phyloP scores from a whole-genome alignment of 2,113 vertebrate genomes.

The Nannobrachium achirus region DNA sequence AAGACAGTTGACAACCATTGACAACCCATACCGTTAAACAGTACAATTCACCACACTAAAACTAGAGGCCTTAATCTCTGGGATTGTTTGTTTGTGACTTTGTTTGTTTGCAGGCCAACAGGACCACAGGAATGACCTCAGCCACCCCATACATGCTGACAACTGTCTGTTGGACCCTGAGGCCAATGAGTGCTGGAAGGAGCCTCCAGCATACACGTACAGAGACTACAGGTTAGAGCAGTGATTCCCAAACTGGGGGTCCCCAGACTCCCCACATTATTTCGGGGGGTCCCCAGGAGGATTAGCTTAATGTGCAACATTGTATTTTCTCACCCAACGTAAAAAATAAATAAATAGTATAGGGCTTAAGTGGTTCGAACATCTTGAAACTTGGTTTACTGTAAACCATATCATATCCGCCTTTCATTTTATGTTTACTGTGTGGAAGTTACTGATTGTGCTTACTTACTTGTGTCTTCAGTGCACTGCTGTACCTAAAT shows the following conservation, averaged over 20 bases:
- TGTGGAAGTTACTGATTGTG: neutral
- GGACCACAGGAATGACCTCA: constrained; percentile 93
- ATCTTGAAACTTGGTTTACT: neutral
- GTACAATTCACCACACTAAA: too few relatives aligned
- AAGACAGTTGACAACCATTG: too few relatives aligned
- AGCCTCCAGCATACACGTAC: constrained; percentile 94
- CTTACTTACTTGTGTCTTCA: constrained; percentile 50
- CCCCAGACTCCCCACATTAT: too few relatives aligned
- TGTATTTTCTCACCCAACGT: too few relatives aligned
- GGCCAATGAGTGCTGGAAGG: constrained; percentile 96
- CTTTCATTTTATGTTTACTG: neutral
- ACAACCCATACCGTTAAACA: too few relatives aligned
- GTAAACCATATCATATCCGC: neutral
- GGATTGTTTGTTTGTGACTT: neutral
- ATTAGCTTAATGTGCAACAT: too few relatives aligned
- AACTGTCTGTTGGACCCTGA: constrained; percentile 96
- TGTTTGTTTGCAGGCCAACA: constrained; percentile 85
- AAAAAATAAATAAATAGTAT: too few relatives aligned
- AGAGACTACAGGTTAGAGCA: constrained; percentile 98
- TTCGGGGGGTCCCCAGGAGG: too few relatives aligned
- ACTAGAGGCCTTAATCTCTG: neutral
- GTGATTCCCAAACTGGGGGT: too few relatives aligned
- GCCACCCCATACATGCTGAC: constrained; percentile 97
- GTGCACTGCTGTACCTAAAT: constrained; percentile 95
- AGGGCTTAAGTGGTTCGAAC: too few relatives aligned